Evolutionary conservation across 2,888 invertebrate genomes (phyloP).

Genomic region (Eupeodes latifasciatus): DNA sequence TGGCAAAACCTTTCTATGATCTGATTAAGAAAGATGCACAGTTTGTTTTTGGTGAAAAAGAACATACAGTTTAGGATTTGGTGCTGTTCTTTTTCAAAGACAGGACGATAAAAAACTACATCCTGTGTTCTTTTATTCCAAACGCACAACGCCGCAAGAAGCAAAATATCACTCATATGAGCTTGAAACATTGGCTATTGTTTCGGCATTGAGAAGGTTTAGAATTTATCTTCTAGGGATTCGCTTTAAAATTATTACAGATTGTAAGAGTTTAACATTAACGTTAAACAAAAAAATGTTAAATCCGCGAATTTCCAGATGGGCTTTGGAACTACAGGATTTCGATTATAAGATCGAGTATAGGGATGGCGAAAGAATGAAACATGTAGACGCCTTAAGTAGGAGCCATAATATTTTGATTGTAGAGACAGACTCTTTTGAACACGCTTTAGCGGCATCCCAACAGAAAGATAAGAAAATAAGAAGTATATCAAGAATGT

Average conservation of each 20-base stretch:
- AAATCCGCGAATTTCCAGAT: slow-evolving; percentile 70
- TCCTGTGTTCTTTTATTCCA: slow-evolving; percentile 79
- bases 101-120: slow-evolving; percentile 57
- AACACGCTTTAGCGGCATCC: no score
- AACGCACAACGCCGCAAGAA: slow-evolving; percentile 54
- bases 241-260: slow-evolving; percentile 72
- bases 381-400: slow-evolving; percentile 78
- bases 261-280: slow-evolving; percentile 67
- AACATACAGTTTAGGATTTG: slow-evolving; percentile 56
- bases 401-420: no score
- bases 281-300: slow-evolving; percentile 71
- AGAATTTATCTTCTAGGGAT: slow-evolving; percentile 33
- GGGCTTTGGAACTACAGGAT: slow-evolving; percentile 73
- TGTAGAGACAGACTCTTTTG: no score
- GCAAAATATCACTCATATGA: neutral
- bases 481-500: no score
- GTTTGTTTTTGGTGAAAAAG: slow-evolving; percentile 16
- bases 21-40: slow-evolving; percentile 17
- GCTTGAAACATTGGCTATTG: slow-evolving; percentile 7
- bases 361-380: slow-evolving; percentile 76
- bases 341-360: slow-evolving; percentile 67
- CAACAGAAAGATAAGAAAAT: no score
- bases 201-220: slow-evolving; percentile 57
- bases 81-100: slow-evolving; percentile 40
- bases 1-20: no score